Percentiles rank a stretch among this genome's conserved stretches.
phyloP scores from a whole-genome alignment of 2,888 invertebrate genomes.

The Cephus spinipes region DNA sequence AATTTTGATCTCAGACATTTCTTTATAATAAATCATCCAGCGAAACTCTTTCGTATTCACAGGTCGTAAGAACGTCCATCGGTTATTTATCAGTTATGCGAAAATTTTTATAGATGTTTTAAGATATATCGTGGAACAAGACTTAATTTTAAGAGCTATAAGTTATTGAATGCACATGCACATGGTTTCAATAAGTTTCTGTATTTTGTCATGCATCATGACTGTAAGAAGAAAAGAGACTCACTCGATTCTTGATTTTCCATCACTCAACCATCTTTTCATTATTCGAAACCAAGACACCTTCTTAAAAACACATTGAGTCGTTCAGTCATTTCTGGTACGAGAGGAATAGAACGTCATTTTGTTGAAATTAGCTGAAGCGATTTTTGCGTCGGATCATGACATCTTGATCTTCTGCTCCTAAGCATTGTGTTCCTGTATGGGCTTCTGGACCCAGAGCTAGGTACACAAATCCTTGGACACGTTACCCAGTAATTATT shows the following conservation, averaged over 20 bases:
- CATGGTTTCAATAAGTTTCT: not conserved
- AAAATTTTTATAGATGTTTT: not conserved
- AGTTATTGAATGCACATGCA: not conserved
- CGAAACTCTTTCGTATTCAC: not conserved
- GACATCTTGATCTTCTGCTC: no score
- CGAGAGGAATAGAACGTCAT: no score
- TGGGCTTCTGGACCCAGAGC: no score
- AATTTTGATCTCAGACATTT: not conserved
- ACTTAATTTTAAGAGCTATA: not conserved
- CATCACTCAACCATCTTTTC: no score
- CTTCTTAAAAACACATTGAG: no score
- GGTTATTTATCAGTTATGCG: constrained; percentile 19
- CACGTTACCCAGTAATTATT: not conserved
- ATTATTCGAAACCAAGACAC: no score
- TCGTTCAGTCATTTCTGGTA: no score
- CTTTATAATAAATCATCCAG: not conserved
- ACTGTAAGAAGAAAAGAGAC: not conserved
- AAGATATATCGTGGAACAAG: not conserved
- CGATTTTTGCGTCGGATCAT: no score
- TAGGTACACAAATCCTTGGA: no score
- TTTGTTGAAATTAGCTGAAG: no score
- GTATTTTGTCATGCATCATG: not conserved
- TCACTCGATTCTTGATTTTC: no score
- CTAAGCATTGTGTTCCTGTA: no score
- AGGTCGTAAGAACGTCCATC: constrained; percentile 18